Conservation (phyloP, 2,888 invertebrate genomes). For the Drosophila melanosoma region DNA sequence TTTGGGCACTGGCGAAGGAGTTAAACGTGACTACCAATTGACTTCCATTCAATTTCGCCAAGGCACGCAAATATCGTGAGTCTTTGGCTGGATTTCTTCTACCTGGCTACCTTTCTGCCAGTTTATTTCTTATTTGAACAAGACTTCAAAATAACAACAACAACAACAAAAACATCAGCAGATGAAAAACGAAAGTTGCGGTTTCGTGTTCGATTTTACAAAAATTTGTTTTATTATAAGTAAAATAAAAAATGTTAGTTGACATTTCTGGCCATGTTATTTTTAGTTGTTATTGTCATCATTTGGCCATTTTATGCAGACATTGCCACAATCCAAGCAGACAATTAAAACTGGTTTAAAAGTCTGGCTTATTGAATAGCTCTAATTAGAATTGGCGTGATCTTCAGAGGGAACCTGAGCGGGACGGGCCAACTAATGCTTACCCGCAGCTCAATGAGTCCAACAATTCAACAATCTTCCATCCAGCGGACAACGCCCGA, state of each 20-base stretch:
- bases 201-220: constrained; percentile 51
- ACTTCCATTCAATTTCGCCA: constrained; percentile 75
- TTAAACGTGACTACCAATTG: constrained; percentile 75
- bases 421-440: constrained; percentile 28
- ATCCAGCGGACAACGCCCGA: constrained; percentile 35
- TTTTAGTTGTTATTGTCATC: constrained; percentile 9
- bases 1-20: constrained; percentile 36
- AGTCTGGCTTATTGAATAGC: constrained; percentile 63
- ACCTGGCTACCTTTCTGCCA: constrained; percentile 42
- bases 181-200: constrained; percentile 64
- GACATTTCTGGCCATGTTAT: constrained; percentile 50
- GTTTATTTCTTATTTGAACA: constrained; percentile 28
- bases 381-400: constrained; percentile 78
- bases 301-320: constrained; percentile 14
- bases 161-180: not conserved
- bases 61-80: constrained; percentile 77
- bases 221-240: constrained; percentile 43
- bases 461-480: constrained; percentile 51
- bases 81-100: constrained; percentile 40
- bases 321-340: not conserved
- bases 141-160: constrained; percentile 9
- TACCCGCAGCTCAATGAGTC: constrained; percentile 52
- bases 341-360: constrained; percentile 56
- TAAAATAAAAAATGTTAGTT: constrained; percentile 26
- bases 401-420: constrained; percentile 18